phyloP scores from a whole-genome alignment of 2,888 invertebrate species.

The Agrochola lota region DNA sequence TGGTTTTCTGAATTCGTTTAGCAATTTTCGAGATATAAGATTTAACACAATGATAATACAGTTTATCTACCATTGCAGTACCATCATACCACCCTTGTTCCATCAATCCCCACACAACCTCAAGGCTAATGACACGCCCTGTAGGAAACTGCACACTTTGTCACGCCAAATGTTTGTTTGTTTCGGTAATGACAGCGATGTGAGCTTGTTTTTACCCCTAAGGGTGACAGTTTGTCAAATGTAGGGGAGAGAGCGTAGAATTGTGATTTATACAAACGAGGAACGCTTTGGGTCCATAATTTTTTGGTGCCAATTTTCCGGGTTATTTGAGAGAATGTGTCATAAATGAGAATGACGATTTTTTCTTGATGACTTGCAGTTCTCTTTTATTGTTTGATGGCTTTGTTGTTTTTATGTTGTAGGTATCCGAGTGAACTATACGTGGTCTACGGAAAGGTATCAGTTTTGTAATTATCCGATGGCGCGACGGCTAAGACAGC shows the following conservation, averaged over 20 bases:
- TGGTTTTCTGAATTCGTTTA: background rate
- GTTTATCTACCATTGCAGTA: background rate
- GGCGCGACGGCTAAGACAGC: background rate
- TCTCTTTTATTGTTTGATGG: slow-evolving; percentile 17
- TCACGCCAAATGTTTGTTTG: slow-evolving; percentile 61
- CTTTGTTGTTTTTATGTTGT: background rate
- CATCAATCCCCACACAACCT: background rate
- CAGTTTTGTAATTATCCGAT: background rate
- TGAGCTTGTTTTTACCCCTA: slow-evolving; percentile 51
- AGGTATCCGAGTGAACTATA: background rate
- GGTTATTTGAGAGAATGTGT: slow-evolving; percentile 21
- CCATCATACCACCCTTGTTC: background rate
- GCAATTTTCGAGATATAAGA: background rate
- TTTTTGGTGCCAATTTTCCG: slow-evolving; percentile 43
- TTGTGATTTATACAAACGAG: slow-evolving; percentile 59
- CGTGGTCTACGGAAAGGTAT: background rate
- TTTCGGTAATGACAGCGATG: slow-evolving; percentile 54
- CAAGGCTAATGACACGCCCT: slow-evolving; percentile 56
- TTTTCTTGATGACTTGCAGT: background rate
- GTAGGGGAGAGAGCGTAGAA: slow-evolving; percentile 16
- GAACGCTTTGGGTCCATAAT: slow-evolving; percentile 31
- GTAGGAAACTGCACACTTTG: slow-evolving; percentile 62
- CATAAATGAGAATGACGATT: background rate
- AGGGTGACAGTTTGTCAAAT: slow-evolving; percentile 29
- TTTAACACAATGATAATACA: background rate